These are phyloP conservation scores for Macrotrachela quadricornifera DNA, from an alignment of 1,140 invertebrate genomes.

Conservation along the genomic window DNA sequence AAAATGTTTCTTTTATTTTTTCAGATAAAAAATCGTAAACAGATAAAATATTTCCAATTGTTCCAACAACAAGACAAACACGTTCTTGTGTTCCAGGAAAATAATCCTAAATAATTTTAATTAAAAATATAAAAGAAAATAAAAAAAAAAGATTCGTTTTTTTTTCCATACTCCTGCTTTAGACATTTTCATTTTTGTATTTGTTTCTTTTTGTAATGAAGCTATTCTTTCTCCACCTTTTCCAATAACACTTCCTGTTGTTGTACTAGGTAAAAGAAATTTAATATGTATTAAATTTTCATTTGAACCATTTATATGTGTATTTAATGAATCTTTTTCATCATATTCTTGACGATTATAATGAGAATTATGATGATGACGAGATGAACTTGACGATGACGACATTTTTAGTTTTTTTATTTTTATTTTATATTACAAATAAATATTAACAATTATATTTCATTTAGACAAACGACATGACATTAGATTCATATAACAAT, in stretches of 20 bases:
- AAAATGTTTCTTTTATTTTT: conserved; percentile 71
- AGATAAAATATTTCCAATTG: conserved; percentile 68
- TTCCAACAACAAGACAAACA: conserved; percentile 85
- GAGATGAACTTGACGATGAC: too few species aligned
- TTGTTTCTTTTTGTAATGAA: conserved; percentile 79
- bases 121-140: too few species aligned
- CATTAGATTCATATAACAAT: too few species aligned
- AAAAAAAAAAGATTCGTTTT: too few species aligned
- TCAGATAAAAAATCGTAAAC: conserved; percentile 90
- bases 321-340: too few species aligned
- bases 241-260: conserved; percentile 85
- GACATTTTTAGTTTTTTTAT: too few species aligned
- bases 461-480: too few species aligned
- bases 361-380: too few species aligned
- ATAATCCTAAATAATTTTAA: conserved; percentile 8
- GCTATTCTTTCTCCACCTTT: conserved; percentile 92
- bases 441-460: too few species aligned
- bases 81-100: conserved; percentile 74
- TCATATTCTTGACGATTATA: too few species aligned
- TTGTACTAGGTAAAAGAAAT: conserved; percentile 77
- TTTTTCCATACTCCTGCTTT: conserved; percentile 43
- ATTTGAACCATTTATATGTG: too few species aligned
- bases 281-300: conserved; percentile 42
- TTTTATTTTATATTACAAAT: too few species aligned
- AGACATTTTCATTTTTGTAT: conserved; percentile 87